These are phyloP conservation scores for Iselma pallidipennis DNA, from an alignment of 2,888 invertebrate species.

Conservation along the genomic window DNA sequence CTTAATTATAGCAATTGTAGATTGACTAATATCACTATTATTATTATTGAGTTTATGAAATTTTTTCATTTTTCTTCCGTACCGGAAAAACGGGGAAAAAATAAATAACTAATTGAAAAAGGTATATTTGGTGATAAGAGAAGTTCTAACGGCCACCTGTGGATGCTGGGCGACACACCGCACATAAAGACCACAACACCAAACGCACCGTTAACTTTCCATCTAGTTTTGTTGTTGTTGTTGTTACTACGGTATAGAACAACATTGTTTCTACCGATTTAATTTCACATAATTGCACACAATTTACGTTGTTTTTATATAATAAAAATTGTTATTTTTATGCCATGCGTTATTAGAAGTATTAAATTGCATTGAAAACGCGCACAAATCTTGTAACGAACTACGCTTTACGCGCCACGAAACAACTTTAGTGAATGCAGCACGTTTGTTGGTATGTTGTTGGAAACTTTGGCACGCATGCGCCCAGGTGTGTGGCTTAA, in stretches of 20 bases:
- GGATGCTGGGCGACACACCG: not conserved
- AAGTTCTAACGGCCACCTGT: slow-evolving; percentile 1
- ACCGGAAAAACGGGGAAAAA: not conserved
- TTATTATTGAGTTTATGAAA: not conserved
- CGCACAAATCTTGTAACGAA: too few species aligned
- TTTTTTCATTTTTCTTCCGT: not conserved
- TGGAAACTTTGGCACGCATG: slow-evolving; percentile 4
- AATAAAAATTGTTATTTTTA: too few species aligned
- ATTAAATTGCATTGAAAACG: not conserved
- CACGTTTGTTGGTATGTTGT: not conserved
- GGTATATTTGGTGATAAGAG: not conserved
- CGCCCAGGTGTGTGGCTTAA: not conserved
- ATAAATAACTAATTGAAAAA: not conserved
- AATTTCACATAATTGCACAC: too few species aligned
- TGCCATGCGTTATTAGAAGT: not conserved
- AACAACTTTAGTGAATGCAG: slow-evolving; percentile 4
- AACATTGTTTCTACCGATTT: not conserved
- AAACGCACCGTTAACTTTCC: slow-evolving; percentile 22
- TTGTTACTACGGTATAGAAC: not conserved
- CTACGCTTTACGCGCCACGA: not conserved
- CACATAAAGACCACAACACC: slow-evolving; percentile 1
- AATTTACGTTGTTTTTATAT: too few species aligned
- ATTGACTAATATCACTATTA: not conserved
- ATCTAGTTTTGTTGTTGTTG: not conserved
- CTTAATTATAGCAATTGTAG: not conserved